These are phyloP conservation scores for Choreutis nemorana DNA, from an alignment of 2,888 invertebrate genomes.

Conservation along the genomic window DNA sequence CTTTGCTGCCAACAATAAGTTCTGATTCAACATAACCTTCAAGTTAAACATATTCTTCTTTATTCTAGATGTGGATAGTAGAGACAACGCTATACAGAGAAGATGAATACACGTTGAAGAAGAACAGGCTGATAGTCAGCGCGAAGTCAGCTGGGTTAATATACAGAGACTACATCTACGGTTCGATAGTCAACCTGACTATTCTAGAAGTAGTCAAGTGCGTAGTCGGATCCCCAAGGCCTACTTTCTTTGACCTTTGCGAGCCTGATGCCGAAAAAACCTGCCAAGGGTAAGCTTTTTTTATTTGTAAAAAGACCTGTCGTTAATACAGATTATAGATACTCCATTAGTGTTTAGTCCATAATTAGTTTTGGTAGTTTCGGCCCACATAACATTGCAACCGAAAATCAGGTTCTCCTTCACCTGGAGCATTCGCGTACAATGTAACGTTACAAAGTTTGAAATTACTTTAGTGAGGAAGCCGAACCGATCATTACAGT, in stretches of 20 bases:
- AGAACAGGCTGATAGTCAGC: constrained; percentile 37
- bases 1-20: no score
- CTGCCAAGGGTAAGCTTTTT: constrained; percentile 60
- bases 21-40: no score
- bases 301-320: background rate
- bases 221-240: constrained; percentile 75
- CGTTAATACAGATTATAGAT: no score
- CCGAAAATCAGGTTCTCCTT: no score
- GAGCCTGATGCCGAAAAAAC: constrained; percentile 70
- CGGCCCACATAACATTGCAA: no score
- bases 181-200: constrained; percentile 67
- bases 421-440: no score
- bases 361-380: no score
- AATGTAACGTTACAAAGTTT: no score
- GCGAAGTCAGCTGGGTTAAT: constrained; percentile 49
- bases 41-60: no score
- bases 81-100: constrained; percentile 43
- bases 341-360: no score
- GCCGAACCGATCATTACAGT: no score
- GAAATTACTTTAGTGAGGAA: no score
- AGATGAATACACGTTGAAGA: constrained; percentile 50
- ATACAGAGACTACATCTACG: constrained; percentile 71
- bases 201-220: constrained; percentile 71
- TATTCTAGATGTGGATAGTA: constrained; percentile 50
- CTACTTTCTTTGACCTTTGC: constrained; percentile 80